Evolutionary conservation across 1,140 invertebrate genomes (phyloP).

Genomic region (Mizuhopecten yessoensis): DNA sequence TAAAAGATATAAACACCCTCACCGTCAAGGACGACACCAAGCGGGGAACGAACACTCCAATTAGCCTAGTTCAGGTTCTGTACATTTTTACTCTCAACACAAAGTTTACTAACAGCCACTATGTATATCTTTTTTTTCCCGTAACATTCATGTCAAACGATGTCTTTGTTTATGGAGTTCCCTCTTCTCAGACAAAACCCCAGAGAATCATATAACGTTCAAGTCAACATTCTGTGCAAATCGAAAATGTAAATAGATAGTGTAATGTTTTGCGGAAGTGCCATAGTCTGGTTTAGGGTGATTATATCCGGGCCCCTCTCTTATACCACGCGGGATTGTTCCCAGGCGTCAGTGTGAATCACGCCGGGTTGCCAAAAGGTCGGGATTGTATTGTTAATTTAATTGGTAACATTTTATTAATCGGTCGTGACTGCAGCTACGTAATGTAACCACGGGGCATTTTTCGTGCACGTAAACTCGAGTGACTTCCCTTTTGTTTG

Average conservation of each 20-base stretch:
- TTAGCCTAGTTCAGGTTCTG: too few species aligned
- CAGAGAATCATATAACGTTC: not conserved
- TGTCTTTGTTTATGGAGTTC: not conserved
- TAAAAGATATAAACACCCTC: too few species aligned
- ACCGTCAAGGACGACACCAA: too few species aligned
- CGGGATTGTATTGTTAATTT: not conserved
- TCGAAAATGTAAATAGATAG: slow-evolving; percentile 8
- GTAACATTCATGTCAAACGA: not conserved
- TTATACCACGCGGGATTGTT: not conserved
- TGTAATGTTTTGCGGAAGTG: not conserved
- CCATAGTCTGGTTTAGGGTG: not conserved
- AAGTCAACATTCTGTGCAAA: not conserved
- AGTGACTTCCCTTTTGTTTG: too few species aligned
- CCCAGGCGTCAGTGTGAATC: not conserved
- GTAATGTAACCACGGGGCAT: too few species aligned
- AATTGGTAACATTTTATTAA: not conserved
- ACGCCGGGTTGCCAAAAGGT: not conserved
- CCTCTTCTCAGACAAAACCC: not conserved
- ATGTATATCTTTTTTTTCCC: too few species aligned
- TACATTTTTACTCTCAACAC: too few species aligned
- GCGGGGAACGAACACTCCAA: too few species aligned
- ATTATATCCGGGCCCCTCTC: not conserved
- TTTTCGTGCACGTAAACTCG: too few species aligned
- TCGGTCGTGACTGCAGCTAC: too few species aligned
- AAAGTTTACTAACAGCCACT: too few species aligned